Percentiles rank a stretch among this genome's conserved stretches.
These are phyloP conservation scores for Mastacembelus armatus DNA, from an alignment of 2,797 vertebrate species.

Conservation along the genomic window DNA sequence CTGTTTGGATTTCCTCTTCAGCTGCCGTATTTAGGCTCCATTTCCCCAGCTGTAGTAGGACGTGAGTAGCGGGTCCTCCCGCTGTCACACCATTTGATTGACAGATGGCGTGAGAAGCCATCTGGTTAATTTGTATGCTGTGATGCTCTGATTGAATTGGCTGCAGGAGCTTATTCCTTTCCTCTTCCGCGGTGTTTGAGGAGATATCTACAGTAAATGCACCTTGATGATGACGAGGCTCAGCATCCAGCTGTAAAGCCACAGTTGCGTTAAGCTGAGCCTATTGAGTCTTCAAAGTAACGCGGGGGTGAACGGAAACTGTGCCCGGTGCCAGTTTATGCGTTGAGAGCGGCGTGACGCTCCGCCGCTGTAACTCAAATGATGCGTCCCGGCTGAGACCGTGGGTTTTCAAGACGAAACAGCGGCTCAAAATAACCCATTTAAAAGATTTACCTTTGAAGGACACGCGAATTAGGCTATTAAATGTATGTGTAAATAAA, in stretches of 20 bases:
- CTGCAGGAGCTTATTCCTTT: conserved; percentile 48
- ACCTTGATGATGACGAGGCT: not conserved
- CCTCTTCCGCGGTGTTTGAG: not conserved
- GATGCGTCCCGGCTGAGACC: conserved; percentile 36
- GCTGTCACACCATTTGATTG: conserved; percentile 54
- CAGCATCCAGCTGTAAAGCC: conserved; percentile 19
- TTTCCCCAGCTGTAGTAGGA: not conserved
- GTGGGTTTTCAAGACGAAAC: conserved; percentile 14
- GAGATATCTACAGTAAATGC: not conserved
- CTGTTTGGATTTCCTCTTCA: too few species aligned
- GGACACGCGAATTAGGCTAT: not conserved
- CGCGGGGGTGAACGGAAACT: not conserved
- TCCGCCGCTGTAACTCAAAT: conserved; percentile 26
- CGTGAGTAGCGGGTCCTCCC: conserved; percentile 7
- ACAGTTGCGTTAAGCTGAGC: not conserved
- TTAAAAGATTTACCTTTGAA: not conserved
- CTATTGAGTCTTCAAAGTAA: not conserved
- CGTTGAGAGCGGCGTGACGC: conserved; percentile 4
- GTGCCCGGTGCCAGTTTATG: conserved; percentile 5
- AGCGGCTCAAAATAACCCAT: not conserved
- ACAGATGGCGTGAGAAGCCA: conserved; percentile 72
- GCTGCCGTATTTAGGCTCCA: too few species aligned
- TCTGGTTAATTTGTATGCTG: conserved; percentile 71
- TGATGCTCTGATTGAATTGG: conserved; percentile 56
- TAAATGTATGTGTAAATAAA: too few species aligned